Base-by-base conservation (phyloP, 2,888 invertebrate species). In the Xylota segnis region DNA sequence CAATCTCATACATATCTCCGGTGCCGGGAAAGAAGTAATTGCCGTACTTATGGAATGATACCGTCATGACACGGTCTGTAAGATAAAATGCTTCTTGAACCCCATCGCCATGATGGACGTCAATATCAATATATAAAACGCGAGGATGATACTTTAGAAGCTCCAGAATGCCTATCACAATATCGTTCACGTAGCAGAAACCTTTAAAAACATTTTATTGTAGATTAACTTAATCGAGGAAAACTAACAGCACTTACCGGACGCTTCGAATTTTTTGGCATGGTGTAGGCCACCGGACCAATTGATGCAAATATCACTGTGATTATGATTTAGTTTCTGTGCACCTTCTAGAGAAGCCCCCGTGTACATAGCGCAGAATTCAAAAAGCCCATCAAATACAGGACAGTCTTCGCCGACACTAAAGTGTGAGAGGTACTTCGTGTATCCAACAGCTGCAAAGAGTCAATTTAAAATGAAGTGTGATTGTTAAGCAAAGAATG, bases 201-300 rank as follows among this genome's bases (percentile, higher is more conserved):
- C 99, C 98, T 94, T 82, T 5, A 40, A 9, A 29, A 12, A 12
- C 23, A 37, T 4, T 3, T 5, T 23, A 9, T 12, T 7, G 14
- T 0, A 16, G 5, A 9, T n/a, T 40, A 16, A n/a, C 12, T 5
- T 2, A 4, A 2, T 32, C 29, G n/a, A 9, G 34, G 7, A 1
- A 4, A 4, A 9, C 9, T 16, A 0, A 4, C 10, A 40, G 0
- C 9, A 54, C 71, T 87, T 87, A 94, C 94, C 96, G n/a, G 98
- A 98, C 0, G 99, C 99, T 93, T 98, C 98, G 93, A 97, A 98
- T 92, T 99, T 99, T 92, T 99, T 99, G 0, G 99, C 99, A 93
- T 99, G 99, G 94, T 99, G 99, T 68, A 99, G 93, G 0, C 99
- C 99, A 7, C 99, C 99, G 0, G 98, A 98, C 99, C 99, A 99